Percentiles rank a stretch among this genome's conserved stretches.
phyloP scores from a whole-genome alignment of 2,888 invertebrate species.

The Drosophila maculinotata region DNA sequence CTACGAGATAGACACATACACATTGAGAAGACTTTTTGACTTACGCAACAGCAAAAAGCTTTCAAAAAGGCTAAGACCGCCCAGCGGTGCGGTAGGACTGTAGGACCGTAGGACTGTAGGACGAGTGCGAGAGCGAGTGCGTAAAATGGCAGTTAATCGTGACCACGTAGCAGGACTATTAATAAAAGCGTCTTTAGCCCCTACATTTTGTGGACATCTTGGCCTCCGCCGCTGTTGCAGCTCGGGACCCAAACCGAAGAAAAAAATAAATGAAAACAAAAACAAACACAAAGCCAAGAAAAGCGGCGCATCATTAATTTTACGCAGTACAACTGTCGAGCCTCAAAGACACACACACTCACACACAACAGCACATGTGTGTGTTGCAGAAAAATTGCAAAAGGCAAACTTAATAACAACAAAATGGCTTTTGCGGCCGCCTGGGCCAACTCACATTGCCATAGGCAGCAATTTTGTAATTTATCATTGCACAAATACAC shows the following conservation, averaged over 20 bases:
- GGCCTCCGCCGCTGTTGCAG: slow-evolving; percentile 44
- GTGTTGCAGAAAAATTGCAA: slow-evolving; percentile 63
- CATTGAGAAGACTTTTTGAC: slow-evolving; percentile 65
- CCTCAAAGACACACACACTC: slow-evolving; percentile 46
- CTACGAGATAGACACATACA: slow-evolving; percentile 17
- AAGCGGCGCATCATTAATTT: slow-evolving; percentile 78
- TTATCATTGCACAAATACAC: slow-evolving; percentile 78
- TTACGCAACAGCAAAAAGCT: slow-evolving; percentile 80
- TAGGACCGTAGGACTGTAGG: slow-evolving; percentile 15
- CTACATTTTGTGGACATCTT: slow-evolving; percentile 76
- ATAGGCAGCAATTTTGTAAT: slow-evolving; percentile 78
- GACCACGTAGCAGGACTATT: slow-evolving; percentile 78
- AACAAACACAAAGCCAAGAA: slow-evolving; percentile 51
- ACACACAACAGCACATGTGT: slow-evolving; percentile 27
- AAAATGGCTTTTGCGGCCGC: slow-evolving; percentile 78
- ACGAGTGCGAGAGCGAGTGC: slow-evolving; percentile 64
- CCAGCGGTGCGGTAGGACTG: slow-evolving; percentile 12
- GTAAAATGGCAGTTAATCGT: slow-evolving; percentile 80
- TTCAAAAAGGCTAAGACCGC: slow-evolving; percentile 69
- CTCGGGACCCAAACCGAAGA: slow-evolving; percentile 5
- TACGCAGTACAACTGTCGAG: slow-evolving; percentile 80
- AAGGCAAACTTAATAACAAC: slow-evolving; percentile 81
- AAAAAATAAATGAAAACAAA: slow-evolving; percentile 30
- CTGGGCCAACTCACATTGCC: slow-evolving; percentile 71
- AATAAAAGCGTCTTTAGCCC: slow-evolving; percentile 78